phyloP scores from a whole-genome alignment of 2,797 vertebrate genomes.

The Tauraco hartlaubi region DNA sequence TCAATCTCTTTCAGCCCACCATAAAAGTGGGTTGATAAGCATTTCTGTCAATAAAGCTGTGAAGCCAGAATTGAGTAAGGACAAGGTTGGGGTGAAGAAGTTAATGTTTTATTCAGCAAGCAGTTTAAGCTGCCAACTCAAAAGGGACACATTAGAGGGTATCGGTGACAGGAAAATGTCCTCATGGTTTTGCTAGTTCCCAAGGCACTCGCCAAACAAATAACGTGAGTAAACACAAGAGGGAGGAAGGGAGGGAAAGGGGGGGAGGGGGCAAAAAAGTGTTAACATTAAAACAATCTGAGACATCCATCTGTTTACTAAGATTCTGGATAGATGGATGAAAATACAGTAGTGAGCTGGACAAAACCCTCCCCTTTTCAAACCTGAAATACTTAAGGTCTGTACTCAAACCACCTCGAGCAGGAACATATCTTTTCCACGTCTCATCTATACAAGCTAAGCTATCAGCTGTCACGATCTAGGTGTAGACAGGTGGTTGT shows the following conservation, averaged over 20 bases:
- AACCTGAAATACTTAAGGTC: conserved; percentile 21
- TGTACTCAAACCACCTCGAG: not conserved
- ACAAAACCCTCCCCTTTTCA: conserved; percentile 45
- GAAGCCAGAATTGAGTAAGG: conserved; percentile 90
- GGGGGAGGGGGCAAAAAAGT: conserved; percentile 68
- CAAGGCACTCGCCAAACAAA: conserved; percentile 92
- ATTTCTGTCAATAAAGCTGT: conserved; percentile 93
- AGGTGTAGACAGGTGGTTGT: conserved; percentile 62
- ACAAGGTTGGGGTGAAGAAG: conserved; percentile 91
- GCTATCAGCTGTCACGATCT: conserved; percentile 48
- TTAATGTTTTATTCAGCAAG: conserved; percentile 99
- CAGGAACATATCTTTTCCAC: not conserved
- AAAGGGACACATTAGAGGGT: conserved; percentile 98
- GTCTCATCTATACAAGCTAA: conserved; percentile 3
- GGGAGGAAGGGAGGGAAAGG: conserved; percentile 77
- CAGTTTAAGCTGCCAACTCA: conserved; percentile 98
- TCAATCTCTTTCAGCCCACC: conserved; percentile 96
- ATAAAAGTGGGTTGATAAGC: conserved; percentile 92
- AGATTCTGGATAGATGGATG: conserved; percentile 46
- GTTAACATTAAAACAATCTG: conserved; percentile 70
- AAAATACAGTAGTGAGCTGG: conserved; percentile 19
- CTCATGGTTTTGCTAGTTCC: conserved; percentile 98
- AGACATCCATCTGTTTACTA: conserved; percentile 66
- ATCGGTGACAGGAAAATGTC: conserved; percentile 99
- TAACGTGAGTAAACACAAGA: conserved; percentile 85